Base-by-base conservation (phyloP, 2,888 invertebrate genomes). In the Camponotus fellah region DNA sequence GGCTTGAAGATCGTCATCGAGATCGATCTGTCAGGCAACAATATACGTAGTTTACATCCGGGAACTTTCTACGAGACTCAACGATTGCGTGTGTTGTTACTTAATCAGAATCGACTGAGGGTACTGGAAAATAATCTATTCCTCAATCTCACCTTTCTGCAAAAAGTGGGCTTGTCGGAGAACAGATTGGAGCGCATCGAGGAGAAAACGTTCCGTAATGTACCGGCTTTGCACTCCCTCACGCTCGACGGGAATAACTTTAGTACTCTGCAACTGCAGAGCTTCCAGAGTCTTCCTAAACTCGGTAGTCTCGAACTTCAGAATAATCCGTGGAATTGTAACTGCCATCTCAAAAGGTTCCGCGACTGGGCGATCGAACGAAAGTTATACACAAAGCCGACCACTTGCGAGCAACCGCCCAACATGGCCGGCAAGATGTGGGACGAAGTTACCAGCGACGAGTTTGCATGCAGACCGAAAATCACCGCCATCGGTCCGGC, bases 301-400 rank as follows among this genome's bases (percentile, higher is more conserved):
- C 94, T 98, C 76, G 96, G 96, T 40, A 97, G 97, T 91, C 95
- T 99, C 64, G 97, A 97, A 79, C 95, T 98, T 0, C 96, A 97
- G 87, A 97, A 97, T 85, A 99, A 99, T 93, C 97, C 97, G 0
- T 99, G 98, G 98, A 96, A 97, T 85, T 99, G 99, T 93, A 98
- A 98, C 92, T 99, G 99, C 92, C 96, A 97, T 86, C 95, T 99
- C 77, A 97, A 97, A 92, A 96, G 96, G 26, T 97, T 98, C 88
- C 96, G 98, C 66, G 97, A 97, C 92, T 98, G 97, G 96, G 96
- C 97, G 17, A 96, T 97, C 12, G 96, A 96, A 83, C 96, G 96
- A 85, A 97, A 97, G 76, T 95, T 98, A 26, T 97, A 98, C 91
- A 97, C 97, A 0, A 96, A 96, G 32, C 97, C 97, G 1, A 97